These are phyloP conservation scores for Megastigmus dorsalis DNA, from an alignment of 2,888 invertebrate species.

Conservation along the genomic window DNA sequence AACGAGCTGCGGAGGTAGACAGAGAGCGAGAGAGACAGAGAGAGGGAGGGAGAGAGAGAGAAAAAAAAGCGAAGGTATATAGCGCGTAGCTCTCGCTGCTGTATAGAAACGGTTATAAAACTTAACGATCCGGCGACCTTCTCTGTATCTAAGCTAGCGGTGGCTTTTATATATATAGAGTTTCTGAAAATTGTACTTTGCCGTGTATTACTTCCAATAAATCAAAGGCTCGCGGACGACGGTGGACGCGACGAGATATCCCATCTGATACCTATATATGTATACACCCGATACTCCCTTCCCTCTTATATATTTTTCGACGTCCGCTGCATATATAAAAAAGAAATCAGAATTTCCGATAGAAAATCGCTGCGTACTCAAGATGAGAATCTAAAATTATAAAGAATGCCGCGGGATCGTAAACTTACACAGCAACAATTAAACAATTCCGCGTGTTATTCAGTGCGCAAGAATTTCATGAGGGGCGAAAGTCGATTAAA, in stretches of 20 bases:
- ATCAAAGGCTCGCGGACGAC: conserved; percentile 39
- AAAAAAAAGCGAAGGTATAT: background rate
- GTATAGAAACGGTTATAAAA: conserved; percentile 52
- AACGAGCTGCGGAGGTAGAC: background rate
- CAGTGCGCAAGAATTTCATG: background rate
- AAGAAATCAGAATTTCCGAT: too few species aligned
- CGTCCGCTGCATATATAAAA: too few species aligned
- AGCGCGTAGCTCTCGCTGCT: background rate
- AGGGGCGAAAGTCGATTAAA: background rate
- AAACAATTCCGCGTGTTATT: too few species aligned
- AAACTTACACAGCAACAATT: too few species aligned
- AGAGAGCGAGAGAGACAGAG: background rate
- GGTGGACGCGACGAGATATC: conserved; percentile 12
- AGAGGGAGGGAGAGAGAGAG: background rate
- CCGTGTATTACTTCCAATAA: conserved; percentile 47
- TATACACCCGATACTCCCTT: too few species aligned
- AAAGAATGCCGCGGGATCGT: too few species aligned
- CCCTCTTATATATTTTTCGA: too few species aligned
- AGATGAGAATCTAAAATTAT: too few species aligned
- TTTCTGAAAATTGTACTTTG: conserved; percentile 51
- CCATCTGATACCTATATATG: too few species aligned
- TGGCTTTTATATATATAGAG: conserved; percentile 31
- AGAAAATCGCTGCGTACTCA: too few species aligned
- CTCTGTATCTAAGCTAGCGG: conserved; percentile 21
- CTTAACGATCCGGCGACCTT: conserved; percentile 49